Evolutionary conservation across 2,113 vertebrate species (phyloP).

Genomic region (Phaetusa simplex): DNA sequence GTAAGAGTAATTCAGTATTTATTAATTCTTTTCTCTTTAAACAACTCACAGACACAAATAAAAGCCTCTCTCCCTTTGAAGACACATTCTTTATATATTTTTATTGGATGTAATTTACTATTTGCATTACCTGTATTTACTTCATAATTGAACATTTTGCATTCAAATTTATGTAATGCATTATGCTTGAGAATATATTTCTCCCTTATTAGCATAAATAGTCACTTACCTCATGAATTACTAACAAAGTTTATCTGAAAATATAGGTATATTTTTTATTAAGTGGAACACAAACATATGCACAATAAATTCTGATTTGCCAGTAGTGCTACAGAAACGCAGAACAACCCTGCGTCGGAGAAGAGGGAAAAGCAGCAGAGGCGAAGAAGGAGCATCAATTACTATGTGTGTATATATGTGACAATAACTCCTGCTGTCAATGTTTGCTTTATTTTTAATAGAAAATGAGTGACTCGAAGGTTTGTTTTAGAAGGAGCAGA

Average conservation of each 20-base stretch:
- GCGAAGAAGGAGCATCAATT: not conserved
- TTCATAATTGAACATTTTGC: slow-evolving; percentile 84
- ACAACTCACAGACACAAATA: slow-evolving; percentile 74
- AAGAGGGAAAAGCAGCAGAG: not conserved
- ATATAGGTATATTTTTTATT: slow-evolving; percentile 80
- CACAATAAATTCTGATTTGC: slow-evolving; percentile 78
- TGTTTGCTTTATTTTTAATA: slow-evolving; percentile 60
- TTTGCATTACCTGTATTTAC: slow-evolving; percentile 84
- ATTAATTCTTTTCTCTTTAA: slow-evolving; percentile 84
- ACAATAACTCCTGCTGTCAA: slow-evolving; percentile 39
- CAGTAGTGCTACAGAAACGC: slow-evolving; percentile 32
- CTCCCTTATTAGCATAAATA: slow-evolving; percentile 85
- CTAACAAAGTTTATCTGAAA: slow-evolving; percentile 85
- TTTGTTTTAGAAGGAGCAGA: not conserved
- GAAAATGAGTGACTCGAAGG: slow-evolving; percentile 10
- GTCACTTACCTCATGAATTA: slow-evolving; percentile 86
- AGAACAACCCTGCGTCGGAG: not conserved
- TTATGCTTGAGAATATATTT: slow-evolving; percentile 82
- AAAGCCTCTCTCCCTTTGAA: slow-evolving; percentile 78
- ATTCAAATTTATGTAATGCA: slow-evolving; percentile 86
- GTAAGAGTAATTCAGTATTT: slow-evolving; percentile 75
- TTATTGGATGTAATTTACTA: slow-evolving; percentile 83
- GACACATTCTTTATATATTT: slow-evolving; percentile 78
- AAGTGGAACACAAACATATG: slow-evolving; percentile 81
- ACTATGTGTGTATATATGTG: not conserved